A percentile compares a stretch with the other conserved stretches of the same genome.
Evolutionary conservation across 2,797 vertebrate species (phyloP).

Genomic region (Sebastes matsubarae): DNA sequence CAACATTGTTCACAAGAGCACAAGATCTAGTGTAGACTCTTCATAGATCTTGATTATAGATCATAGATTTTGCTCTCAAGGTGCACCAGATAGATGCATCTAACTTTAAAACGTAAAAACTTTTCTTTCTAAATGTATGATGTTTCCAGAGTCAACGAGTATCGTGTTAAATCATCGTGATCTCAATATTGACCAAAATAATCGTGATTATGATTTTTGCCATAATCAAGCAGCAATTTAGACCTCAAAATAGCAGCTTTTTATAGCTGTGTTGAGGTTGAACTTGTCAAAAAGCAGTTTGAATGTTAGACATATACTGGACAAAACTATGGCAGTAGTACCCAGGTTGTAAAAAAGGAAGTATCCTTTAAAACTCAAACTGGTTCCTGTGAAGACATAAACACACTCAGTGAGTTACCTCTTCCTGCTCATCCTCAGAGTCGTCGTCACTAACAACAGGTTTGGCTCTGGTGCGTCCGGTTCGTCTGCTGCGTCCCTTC

Average conservation of each 20-base stretch:
- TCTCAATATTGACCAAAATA: too few species aligned
- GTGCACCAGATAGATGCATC: too few species aligned
- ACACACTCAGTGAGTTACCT: constrained; percentile 75
- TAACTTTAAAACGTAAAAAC: too few species aligned
- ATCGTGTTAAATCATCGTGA: too few species aligned
- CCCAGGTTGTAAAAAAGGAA: not conserved
- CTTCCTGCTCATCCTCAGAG: constrained; percentile 92
- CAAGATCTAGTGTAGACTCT: too few species aligned
- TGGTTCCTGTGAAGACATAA: not conserved
- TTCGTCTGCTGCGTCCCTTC: constrained; percentile 86
- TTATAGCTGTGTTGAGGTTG: not conserved
- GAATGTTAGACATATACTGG: not conserved
- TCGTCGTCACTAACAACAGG: constrained; percentile 93
- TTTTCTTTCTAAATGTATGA: too few species aligned
- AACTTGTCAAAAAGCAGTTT: not conserved
- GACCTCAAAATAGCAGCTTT: fast-evolving
- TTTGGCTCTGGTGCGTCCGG: constrained; percentile 88
- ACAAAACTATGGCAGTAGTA: not conserved
- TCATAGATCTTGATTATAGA: too few species aligned
- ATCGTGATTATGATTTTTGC: too few species aligned
- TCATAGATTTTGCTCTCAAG: too few species aligned
- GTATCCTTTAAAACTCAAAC: not conserved
- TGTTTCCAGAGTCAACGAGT: too few species aligned
- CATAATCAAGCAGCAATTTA: too few species aligned
- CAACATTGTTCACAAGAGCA: too few species aligned